Conservation (phyloP, 2,888 invertebrate genomes). For the Lithophane leautieri region DNA sequence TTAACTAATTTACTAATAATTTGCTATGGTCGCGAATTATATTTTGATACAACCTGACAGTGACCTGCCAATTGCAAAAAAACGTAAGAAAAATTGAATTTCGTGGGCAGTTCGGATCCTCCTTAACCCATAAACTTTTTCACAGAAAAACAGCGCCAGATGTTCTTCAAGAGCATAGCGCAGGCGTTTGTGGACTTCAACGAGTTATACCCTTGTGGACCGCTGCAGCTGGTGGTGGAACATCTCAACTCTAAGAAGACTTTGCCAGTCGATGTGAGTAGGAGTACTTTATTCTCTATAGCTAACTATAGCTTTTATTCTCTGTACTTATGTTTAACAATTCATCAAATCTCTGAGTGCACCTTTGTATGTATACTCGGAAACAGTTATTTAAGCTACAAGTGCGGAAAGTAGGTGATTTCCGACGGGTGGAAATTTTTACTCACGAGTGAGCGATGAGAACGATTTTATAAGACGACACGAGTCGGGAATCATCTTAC, state of each 20-base stretch:
- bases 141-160: conserved; percentile 93
- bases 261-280: conserved; percentile 84
- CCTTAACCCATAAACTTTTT: not conserved
- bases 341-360: not conserved
- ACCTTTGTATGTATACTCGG: not conserved
- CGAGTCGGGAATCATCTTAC: too few species aligned
- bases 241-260: conserved; percentile 89
- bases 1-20: too few species aligned
- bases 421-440: too few species aligned
- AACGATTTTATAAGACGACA: too few species aligned
- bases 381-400: not conserved
- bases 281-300: too few species aligned
- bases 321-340: not conserved
- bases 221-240: conserved; percentile 97
- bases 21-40: too few species aligned
- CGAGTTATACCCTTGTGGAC: conserved; percentile 98
- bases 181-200: conserved; percentile 98
- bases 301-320: not conserved
- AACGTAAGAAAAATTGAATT: too few species aligned
- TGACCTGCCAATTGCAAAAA: too few species aligned
- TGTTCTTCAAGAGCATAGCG: conserved; percentile 98
- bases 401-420: too few species aligned
- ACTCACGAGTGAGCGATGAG: too few species aligned
- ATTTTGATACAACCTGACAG: too few species aligned
- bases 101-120: too few species aligned